Conservation (phyloP, 1,140 invertebrate species). For the Trichogramma pretiosum region DNA sequence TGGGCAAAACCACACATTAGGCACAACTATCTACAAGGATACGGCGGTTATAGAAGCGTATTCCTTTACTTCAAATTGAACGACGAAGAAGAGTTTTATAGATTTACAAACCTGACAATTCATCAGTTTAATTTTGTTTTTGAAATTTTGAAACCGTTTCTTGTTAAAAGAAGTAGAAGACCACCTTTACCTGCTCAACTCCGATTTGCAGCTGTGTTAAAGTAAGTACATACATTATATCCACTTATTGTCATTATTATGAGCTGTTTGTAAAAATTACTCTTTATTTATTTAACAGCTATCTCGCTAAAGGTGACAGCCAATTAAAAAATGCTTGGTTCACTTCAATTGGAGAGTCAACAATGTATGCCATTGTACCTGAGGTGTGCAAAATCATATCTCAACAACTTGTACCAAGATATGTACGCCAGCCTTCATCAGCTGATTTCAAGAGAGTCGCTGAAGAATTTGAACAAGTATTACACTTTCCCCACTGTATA, state of each 20-base stretch:
- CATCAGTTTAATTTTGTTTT: background rate
- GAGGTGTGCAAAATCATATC: background rate
- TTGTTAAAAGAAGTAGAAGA: background rate
- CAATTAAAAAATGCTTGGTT: background rate
- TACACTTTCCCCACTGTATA: slow-evolving; percentile 35
- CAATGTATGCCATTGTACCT: background rate
- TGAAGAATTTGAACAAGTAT: slow-evolving; percentile 25
- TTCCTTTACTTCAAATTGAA: background rate
- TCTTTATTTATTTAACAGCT: background rate
- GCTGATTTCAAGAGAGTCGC: slow-evolving; percentile 21
- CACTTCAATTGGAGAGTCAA: background rate
- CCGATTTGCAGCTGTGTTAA: background rate
- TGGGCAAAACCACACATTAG: background rate
- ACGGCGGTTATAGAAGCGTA: background rate
- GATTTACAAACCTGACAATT: background rate
- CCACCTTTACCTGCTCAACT: background rate
- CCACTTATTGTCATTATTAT: background rate
- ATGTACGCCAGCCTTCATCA: background rate
- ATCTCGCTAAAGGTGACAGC: background rate
- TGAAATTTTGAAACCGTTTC: background rate
- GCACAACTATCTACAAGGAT: background rate
- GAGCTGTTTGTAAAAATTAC: background rate
- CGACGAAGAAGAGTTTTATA: background rate
- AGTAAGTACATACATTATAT: background rate
- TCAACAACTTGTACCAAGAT: background rate